Evolutionary conservation across 2,888 invertebrate genomes (phyloP).

Genomic region (Hemaris fuciformis): DNA sequence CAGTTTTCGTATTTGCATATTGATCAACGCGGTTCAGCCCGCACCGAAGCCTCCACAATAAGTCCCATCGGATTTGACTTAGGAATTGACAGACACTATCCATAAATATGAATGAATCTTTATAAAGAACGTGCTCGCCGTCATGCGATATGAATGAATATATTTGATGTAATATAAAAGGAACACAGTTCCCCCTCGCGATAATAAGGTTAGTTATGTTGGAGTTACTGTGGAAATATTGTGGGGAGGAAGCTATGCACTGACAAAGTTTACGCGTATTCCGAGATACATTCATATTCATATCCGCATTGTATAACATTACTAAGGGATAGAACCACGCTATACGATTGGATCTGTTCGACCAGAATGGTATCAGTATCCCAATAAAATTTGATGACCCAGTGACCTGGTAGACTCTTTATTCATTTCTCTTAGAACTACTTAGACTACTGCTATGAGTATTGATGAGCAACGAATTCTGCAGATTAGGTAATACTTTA

Average conservation of each 20-base stretch:
- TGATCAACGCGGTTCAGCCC: background rate
- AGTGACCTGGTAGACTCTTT: too few relatives aligned
- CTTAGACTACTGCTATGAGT: too few relatives aligned
- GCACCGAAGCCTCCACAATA: background rate
- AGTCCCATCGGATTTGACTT: background rate
- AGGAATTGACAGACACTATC: background rate
- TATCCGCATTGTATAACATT: too few relatives aligned
- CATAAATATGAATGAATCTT: constrained; percentile 8
- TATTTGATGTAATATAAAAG: constrained; percentile 21
- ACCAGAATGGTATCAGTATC: too few relatives aligned
- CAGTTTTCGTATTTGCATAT: background rate
- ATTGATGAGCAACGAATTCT: too few relatives aligned
- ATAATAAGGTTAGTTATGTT: constrained; percentile 23
- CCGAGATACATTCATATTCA: too few relatives aligned
- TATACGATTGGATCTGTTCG: too few relatives aligned
- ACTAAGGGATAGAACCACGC: too few relatives aligned
- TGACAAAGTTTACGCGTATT: too few relatives aligned
- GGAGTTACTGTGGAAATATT: constrained; percentile 21
- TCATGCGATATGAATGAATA: constrained; percentile 33
- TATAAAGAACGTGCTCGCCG: constrained; percentile 23
- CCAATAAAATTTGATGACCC: too few relatives aligned
- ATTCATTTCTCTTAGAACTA: too few relatives aligned
- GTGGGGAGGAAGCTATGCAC: background rate
- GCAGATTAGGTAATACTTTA: too few relatives aligned
- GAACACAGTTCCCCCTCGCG: constrained; percentile 27